Evolutionary conservation across 64 coral and sea anemone species (phyloP).

Genomic region (Stichodactyla mertensii): DNA sequence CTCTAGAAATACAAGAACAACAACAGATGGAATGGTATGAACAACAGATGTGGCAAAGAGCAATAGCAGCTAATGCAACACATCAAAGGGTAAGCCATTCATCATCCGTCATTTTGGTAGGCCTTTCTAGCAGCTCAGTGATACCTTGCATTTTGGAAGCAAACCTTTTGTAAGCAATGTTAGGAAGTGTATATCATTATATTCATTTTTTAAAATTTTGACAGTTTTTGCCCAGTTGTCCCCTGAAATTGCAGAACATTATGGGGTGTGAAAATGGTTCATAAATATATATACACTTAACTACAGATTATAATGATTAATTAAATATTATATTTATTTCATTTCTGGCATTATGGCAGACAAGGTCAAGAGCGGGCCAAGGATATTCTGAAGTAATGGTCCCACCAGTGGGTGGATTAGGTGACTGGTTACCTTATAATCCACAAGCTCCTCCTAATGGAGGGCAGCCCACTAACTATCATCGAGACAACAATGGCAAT

Average conservation of each 20-base stretch:
- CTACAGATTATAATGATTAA: neutral
- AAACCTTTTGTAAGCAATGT: no score
- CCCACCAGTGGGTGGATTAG: constrained; percentile 47
- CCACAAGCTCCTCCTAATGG: neutral
- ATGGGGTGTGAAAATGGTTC: no score
- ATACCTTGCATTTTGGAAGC: no score
- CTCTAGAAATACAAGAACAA: constrained; percentile 72
- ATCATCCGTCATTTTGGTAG: no score
- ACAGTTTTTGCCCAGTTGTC: no score
- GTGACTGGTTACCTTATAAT: constrained; percentile 33
- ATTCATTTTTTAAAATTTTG: no score
- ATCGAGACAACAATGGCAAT: constrained; percentile 43
- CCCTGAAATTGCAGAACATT: no score
- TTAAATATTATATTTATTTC: neutral
- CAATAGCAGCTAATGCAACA: constrained; percentile 38
- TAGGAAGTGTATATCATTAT: no score
- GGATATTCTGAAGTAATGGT: constrained; percentile 88
- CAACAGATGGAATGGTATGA: constrained; percentile 79
- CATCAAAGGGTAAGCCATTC: constrained; percentile 12
- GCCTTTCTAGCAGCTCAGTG: no score
- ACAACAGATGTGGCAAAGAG: constrained; percentile 64
- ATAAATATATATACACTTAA: no score
- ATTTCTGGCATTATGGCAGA: neutral
- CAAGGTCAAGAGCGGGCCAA: constrained; percentile 65
- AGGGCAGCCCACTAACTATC: constrained; percentile 21